Evolutionary conservation across 2,888 invertebrate species (phyloP), one percentile per base, ranked within the genome.

Genomic region (Petrolisthes cinctipes): DNA sequence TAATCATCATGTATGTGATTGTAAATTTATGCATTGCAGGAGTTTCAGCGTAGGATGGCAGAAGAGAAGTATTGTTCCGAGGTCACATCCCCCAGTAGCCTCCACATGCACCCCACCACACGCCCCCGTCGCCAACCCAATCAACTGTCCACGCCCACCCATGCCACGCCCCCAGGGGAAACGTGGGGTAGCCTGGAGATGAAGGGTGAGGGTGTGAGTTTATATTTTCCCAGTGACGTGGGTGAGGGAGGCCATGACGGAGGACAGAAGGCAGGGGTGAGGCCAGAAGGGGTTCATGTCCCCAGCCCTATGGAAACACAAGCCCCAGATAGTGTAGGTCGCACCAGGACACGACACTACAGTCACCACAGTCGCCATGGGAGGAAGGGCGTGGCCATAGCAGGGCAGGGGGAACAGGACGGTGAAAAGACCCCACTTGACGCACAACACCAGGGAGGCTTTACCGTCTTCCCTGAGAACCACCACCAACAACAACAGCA

Each of bases 1-100:
- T 37, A 37, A 37, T 37, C 37, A 37, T 37, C 37, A 37, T 37
- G 37, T 17, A 17, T 53, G 23, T 53, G 7, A n/a, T 51, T 78
- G 7, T 53, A 5, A 54, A 54, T 5, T 37, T 37, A 37, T 9
- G 17, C 17, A 4, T 51, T 79, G 6, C 86, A 86, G 86, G 82
- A 86, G 23, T 78, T 78, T n/a, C 78, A 68, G 9, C 68, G 78
- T 11, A 82, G 79, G 66, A 76, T 82, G 78, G 85, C 83, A 51
- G 82, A 83, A 54, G 66, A 76, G 53, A 61, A 82, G 17, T 51
- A 66, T 9, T 88, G 88, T 23, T 82, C 85, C 11, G 88, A 88
- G 3, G 37, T 88, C 76, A 85, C 82, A 2, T 71, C 85, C 5
- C 85, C 82, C 17, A 54, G 54, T 23, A 53, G 68, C 1, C 56